Evolutionary conservation across 2,888 invertebrate genomes (phyloP).

Genomic region (Agrochola lychnidis): DNA sequence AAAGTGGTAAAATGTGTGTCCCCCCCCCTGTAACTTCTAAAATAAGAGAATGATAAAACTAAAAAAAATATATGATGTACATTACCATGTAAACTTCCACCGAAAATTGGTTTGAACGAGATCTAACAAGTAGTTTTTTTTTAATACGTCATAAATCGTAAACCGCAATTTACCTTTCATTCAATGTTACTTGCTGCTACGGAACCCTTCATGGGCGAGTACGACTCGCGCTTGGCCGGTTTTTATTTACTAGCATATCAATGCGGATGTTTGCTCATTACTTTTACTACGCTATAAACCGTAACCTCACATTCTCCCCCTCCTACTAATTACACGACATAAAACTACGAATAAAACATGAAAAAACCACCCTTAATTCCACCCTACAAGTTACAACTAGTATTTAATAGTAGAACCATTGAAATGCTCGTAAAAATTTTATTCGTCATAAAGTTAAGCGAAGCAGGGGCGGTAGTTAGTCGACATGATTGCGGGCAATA

Average conservation of each 20-base stretch:
- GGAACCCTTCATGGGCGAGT: too few species aligned
- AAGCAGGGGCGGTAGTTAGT: slow-evolving; percentile 34
- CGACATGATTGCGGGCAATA: slow-evolving; percentile 58
- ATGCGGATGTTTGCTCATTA: slow-evolving; percentile 34
- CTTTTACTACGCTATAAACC: slow-evolving; percentile 44
- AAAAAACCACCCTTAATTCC: slow-evolving; percentile 51
- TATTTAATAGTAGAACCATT: slow-evolving; percentile 63
- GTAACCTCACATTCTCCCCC: slow-evolving; percentile 36
- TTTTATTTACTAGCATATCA: slow-evolving; percentile 16
- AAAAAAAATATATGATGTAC: too few species aligned
- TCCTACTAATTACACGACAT: slow-evolving; percentile 54
- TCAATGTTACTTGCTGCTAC: too few species aligned
- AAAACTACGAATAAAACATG: slow-evolving; percentile 48
- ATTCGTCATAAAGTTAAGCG: slow-evolving; percentile 63
- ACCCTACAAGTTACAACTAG: slow-evolving; percentile 63
- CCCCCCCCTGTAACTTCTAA: too few species aligned
- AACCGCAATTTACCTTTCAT: too few species aligned
- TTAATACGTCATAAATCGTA: too few species aligned
- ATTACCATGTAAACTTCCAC: too few species aligned
- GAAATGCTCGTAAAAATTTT: slow-evolving; percentile 65
- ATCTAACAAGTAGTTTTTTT: too few species aligned
- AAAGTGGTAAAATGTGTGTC: too few species aligned
- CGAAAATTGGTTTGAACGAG: too few species aligned
- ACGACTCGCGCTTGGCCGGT: too few species aligned
- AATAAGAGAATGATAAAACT: too few species aligned